These are phyloP conservation scores for Halichondria panicea DNA, from an alignment of 37 sponge, comb jelly and placozoan genomes.

Conservation along the genomic window DNA sequence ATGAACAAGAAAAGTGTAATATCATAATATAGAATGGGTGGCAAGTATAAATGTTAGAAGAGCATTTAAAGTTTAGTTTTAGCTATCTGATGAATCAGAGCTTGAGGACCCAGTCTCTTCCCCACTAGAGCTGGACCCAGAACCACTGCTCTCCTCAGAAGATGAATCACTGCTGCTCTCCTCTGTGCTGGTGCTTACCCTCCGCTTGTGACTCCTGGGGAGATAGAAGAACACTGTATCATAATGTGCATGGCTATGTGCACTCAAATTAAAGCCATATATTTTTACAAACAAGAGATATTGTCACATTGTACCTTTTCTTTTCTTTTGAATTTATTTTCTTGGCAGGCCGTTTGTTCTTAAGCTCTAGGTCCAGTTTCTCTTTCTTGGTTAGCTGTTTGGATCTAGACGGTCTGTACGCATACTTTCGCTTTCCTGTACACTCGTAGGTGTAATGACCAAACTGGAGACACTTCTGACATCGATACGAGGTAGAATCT, in stretches of 20 bases:
- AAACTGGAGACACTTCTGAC: constrained; percentile 83
- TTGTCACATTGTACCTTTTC: neutral
- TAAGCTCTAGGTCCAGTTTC: neutral
- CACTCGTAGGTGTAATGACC: constrained; percentile 91
- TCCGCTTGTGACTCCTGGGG: no score
- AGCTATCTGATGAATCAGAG: no score
- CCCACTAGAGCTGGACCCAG: neutral
- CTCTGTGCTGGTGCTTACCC: no score
- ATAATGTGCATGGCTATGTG: no score
- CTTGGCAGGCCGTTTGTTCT: neutral
- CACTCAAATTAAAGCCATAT: neutral
- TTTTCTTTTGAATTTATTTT: constrained; percentile 16
- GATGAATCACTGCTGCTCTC: constrained; percentile 12
- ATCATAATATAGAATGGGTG: no score
- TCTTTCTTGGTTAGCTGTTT: constrained; percentile 52
- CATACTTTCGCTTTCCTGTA: constrained; percentile 78
- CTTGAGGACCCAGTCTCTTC: no score
- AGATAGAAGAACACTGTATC: no score
- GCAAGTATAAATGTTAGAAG: no score
- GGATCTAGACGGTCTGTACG: constrained; percentile 74
- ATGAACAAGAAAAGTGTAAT: no score
- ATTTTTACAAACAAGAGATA: neutral
- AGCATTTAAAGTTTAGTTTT: no score
- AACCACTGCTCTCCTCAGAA: no score
- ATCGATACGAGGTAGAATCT: constrained; percentile 74